phyloP scores from a whole-genome alignment of 2,888 invertebrate genomes.

The Tipula confusa region DNA sequence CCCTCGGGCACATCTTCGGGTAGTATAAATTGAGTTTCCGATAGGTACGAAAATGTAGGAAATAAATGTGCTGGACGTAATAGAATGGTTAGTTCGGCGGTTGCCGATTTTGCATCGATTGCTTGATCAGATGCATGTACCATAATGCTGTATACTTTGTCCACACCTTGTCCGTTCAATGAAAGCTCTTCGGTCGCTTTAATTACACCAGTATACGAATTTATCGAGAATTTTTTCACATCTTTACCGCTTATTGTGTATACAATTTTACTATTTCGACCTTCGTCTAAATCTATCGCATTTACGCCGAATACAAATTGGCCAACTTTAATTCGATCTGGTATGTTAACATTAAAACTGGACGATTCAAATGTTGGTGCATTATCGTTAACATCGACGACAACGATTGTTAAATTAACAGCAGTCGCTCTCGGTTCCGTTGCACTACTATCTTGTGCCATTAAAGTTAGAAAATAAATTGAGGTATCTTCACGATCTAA shows the following conservation, averaged over 20 bases:
- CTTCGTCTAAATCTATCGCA: conserved; percentile 79
- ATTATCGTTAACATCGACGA: conserved; percentile 83
- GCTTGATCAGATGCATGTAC: conserved; percentile 82
- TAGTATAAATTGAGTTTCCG: conserved; percentile 69
- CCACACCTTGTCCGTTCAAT: conserved; percentile 52
- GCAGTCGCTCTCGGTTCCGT: conserved; percentile 79
- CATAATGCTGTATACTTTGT: conserved; percentile 63
- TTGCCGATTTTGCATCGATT: conserved; percentile 60
- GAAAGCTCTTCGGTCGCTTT: conserved; percentile 69
- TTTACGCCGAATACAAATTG: conserved; percentile 88
- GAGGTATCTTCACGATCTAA: conserved; percentile 77
- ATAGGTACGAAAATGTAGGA: conserved; percentile 69
- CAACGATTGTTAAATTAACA: conserved; percentile 73
- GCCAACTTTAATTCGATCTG: conserved; percentile 72
- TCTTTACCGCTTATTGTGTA: conserved; percentile 77
- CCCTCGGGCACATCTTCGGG: conserved; percentile 76
- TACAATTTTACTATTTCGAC: conserved; percentile 71
- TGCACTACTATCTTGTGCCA: conserved; percentile 84
- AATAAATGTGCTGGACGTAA: conserved; percentile 73
- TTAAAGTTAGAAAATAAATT: conserved; percentile 73
- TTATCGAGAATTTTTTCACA: conserved; percentile 70
- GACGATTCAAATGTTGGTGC: conserved; percentile 70
- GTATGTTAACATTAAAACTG: conserved; percentile 74
- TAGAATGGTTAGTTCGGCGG: conserved; percentile 70
- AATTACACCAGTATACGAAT: conserved; percentile 79